These are phyloP conservation scores for Paracanthobrama guichenoti DNA, from an alignment of 2,113 vertebrate species.

Conservation along the genomic window DNA sequence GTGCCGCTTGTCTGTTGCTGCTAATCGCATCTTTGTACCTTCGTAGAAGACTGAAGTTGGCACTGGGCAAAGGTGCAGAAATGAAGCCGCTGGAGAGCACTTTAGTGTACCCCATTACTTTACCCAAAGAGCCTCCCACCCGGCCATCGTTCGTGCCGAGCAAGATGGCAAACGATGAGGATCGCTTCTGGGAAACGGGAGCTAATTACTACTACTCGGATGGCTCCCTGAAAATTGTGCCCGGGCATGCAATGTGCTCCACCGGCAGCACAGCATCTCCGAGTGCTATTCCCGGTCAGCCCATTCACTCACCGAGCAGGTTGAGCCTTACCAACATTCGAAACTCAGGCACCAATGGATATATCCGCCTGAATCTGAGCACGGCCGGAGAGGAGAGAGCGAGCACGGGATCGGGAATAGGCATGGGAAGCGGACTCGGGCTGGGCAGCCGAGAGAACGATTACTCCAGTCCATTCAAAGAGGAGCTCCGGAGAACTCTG, in stretches of 20 bases:
- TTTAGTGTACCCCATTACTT: constrained; percentile 89
- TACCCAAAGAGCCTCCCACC: constrained; percentile 88
- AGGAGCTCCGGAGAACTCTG: constrained; percentile 79
- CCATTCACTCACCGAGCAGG: constrained; percentile 88
- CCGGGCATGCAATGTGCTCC: constrained; percentile 87
- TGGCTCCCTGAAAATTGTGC: constrained; percentile 95
- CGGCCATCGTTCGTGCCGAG: constrained; percentile 79
- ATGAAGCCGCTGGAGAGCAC: constrained; percentile 90
- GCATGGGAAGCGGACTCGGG: constrained; percentile 73
- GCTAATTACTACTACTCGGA: constrained; percentile 93
- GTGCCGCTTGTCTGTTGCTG: constrained; percentile 83
- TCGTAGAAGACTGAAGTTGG: constrained; percentile 84
- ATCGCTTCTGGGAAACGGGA: constrained; percentile 92
- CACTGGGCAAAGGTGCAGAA: constrained; percentile 83
- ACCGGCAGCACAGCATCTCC: constrained; percentile 77
- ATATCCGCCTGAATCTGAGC: constrained; percentile 91
- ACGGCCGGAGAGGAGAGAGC: constrained; percentile 83
- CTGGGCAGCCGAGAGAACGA: constrained; percentile 72
- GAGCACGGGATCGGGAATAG: constrained; percentile 80
- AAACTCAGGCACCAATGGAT: constrained; percentile 90
- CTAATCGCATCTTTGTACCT: constrained; percentile 85
- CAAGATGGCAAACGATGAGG: constrained; percentile 82
- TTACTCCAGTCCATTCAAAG: constrained; percentile 79
- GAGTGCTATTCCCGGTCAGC: constrained; percentile 89
- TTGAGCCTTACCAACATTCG: constrained; percentile 90